phyloP scores from a whole-genome alignment of 2,888 invertebrate genomes.

The Coleophora deauratella region DNA sequence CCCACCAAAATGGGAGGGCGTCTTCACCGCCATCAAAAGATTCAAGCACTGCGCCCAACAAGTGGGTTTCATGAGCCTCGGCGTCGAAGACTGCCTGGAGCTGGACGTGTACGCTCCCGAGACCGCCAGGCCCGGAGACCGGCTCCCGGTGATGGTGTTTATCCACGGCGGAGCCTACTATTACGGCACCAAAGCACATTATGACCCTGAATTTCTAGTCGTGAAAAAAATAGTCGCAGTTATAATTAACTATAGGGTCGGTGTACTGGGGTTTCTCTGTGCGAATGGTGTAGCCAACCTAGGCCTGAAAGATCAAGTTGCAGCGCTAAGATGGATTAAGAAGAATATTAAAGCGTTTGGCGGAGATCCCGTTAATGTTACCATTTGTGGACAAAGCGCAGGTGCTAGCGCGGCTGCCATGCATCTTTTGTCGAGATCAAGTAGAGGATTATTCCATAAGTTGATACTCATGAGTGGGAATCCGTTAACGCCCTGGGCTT shows the following conservation, averaged over 20 bases:
- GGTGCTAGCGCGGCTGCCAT: conserved; percentile 51
- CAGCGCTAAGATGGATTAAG: conserved; percentile 56
- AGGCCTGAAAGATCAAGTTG: conserved; percentile 57
- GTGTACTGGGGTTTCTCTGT: conserved; percentile 56
- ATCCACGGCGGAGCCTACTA: conserved; percentile 61
- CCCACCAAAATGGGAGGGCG: conserved; percentile 41
- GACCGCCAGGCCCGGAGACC: conserved; percentile 16
- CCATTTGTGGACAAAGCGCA: conserved; percentile 58
- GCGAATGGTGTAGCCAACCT: conserved; percentile 50
- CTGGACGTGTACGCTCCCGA: conserved; percentile 52
- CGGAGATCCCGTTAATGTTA: conserved; percentile 62
- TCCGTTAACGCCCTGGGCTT: conserved; percentile 52
- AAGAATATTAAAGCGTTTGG: conserved; percentile 54
- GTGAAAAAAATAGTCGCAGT: conserved; percentile 45
- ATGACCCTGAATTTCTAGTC: conserved; percentile 58
- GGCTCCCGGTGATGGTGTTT: conserved; percentile 52
- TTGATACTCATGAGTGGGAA: conserved; percentile 53
- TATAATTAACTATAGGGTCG: conserved; percentile 53
- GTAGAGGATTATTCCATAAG: conserved; percentile 55
- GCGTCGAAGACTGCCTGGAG: conserved; percentile 49
- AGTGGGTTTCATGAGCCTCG: conserved; percentile 32
- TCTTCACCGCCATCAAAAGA: conserved; percentile 37
- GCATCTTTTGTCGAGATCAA: conserved; percentile 47
- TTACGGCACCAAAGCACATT: conserved; percentile 55
- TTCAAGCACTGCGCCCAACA: conserved; percentile 44